phyloP scores from a whole-genome alignment of 2,113 vertebrate species.

The Dissostichus mawsoni region DNA sequence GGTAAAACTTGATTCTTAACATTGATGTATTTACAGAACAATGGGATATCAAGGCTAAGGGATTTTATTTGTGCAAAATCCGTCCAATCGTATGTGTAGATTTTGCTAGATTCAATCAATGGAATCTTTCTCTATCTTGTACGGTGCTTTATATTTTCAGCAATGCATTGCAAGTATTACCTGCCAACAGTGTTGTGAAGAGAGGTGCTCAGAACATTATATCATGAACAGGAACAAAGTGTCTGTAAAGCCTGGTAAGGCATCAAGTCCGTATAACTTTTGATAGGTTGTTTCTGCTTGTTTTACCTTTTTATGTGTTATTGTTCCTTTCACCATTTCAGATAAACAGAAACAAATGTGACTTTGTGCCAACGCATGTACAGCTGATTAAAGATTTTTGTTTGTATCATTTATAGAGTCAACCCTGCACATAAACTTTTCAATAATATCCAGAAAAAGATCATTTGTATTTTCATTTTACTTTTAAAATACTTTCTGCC shows the following conservation, averaged over 20 bases:
- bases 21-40: not conserved
- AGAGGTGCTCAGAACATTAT: conserved; percentile 14
- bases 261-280: conserved; percentile 14
- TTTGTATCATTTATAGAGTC: conserved; percentile 45
- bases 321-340: conserved; percentile 45
- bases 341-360: conserved; percentile 40
- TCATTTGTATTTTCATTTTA: not conserved
- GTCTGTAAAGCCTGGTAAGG: not conserved
- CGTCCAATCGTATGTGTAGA: conserved; percentile 29
- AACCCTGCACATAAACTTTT: not conserved
- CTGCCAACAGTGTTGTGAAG: conserved; percentile 51
- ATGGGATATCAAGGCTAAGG: not conserved
- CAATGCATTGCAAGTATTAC: conserved; percentile 40
- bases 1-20: conserved; percentile 11
- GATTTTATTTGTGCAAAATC: conserved; percentile 26
- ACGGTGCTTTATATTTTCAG: conserved; percentile 31
- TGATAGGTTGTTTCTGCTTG: conserved; percentile 8
- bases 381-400: conserved; percentile 61
- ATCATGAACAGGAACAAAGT: conserved; percentile 4
- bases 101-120: conserved; percentile 15
- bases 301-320: conserved; percentile 30
- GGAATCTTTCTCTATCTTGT: conserved; percentile 16
- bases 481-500: not conserved
- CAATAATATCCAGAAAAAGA: not conserved
- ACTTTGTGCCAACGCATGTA: conserved; percentile 71